phyloP scores from a whole-genome alignment of 2,888 invertebrate species.

The Ceratothoa steindachneri region DNA sequence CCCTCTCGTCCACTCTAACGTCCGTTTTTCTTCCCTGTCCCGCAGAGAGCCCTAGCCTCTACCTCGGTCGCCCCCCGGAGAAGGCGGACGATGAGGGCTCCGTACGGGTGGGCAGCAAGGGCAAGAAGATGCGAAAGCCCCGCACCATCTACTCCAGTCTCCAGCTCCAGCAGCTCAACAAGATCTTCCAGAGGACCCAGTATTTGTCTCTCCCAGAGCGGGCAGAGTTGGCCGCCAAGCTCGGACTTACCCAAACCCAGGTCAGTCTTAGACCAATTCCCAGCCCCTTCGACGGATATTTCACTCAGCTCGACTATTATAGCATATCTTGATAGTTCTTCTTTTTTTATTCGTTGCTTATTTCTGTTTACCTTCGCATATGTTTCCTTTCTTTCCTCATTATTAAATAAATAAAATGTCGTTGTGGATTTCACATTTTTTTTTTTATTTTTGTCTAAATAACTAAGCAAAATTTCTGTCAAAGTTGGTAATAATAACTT shows the following conservation, averaged over 20 bases:
- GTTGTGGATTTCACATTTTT: too few relatives aligned
- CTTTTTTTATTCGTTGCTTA: too few relatives aligned
- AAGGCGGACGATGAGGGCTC: constrained; percentile 40
- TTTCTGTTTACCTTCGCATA: too few relatives aligned
- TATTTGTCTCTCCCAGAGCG: constrained; percentile 97
- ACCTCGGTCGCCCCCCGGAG: constrained; percentile 17
- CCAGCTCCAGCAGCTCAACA: constrained; percentile 95
- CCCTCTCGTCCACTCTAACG: not conserved
- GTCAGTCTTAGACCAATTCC: constrained; percentile 62
- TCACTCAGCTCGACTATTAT: too few relatives aligned
- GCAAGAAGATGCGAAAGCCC: constrained; percentile 99
- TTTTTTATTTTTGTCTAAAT: too few relatives aligned
- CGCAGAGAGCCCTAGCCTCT: not conserved
- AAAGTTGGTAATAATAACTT: too few relatives aligned
- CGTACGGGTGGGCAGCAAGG: constrained; percentile 82
- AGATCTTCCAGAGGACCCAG: constrained; percentile 97
- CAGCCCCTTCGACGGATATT: too few relatives aligned
- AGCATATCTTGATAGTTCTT: too few relatives aligned
- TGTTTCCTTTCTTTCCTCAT: too few relatives aligned
- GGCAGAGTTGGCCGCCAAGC: constrained; percentile 93
- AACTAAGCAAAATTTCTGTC: too few relatives aligned
- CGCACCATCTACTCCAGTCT: constrained; percentile 98
- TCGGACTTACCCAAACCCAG: constrained; percentile 99
- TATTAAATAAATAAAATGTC: too few relatives aligned
- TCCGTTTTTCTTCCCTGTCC: not conserved